Evolutionary conservation across 2,113 vertebrate genomes (phyloP).

Genomic region (Macquaria australasica): DNA sequence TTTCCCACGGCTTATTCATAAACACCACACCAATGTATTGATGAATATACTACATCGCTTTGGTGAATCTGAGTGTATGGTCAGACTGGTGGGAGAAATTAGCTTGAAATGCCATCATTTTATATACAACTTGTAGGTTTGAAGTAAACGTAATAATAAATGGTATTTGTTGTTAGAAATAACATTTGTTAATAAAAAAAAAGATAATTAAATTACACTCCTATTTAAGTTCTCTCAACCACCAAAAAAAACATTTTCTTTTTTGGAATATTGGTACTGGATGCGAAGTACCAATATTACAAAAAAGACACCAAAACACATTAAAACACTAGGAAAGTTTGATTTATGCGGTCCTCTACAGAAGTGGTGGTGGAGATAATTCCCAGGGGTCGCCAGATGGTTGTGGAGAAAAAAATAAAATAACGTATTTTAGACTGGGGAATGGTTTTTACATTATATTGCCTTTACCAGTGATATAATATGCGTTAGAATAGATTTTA

Average conservation of each 20-base stretch:
- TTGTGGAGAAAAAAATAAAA: too few relatives aligned
- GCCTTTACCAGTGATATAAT: too few relatives aligned
- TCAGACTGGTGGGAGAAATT: background rate
- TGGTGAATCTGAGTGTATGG: too few relatives aligned
- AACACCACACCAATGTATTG: constrained; percentile 44
- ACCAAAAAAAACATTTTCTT: background rate
- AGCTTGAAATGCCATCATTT: background rate
- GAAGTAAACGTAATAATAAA: background rate
- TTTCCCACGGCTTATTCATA: constrained; percentile 89
- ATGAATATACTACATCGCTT: background rate
- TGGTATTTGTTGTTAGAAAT: background rate
- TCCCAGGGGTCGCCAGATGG: too few relatives aligned
- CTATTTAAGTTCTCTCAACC: background rate
- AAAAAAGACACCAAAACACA: background rate
- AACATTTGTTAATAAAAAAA: background rate
- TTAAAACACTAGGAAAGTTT: background rate
- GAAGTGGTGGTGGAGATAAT: too few relatives aligned
- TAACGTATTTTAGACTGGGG: too few relatives aligned
- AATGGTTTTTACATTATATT: too few relatives aligned
- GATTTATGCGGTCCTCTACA: background rate
- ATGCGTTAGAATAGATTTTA: too few relatives aligned
- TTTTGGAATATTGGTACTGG: background rate
- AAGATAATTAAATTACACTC: background rate
- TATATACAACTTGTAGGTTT: background rate
- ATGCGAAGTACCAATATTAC: background rate